Base-by-base conservation (phyloP, 2,888 invertebrate genomes). In the Drosophila phalerata region DNA sequence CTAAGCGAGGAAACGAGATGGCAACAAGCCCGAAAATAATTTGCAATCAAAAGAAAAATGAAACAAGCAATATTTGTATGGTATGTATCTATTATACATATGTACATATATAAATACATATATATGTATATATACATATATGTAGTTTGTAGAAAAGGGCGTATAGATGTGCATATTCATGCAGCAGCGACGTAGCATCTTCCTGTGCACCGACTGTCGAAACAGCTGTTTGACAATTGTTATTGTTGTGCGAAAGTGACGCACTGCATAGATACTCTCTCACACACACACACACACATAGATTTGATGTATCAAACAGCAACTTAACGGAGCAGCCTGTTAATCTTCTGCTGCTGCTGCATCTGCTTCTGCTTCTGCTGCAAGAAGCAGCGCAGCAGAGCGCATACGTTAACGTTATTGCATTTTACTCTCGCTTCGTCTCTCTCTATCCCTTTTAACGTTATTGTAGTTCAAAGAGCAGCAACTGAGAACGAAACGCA, bases 221-320 rank as follows among this genome's bases (percentile, higher is more conserved):
- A 86, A 91, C 81, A 82, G 81, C 81, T 82, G 81, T 82, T 82
- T 64, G 37, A 43, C 67, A 64, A 63, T 37, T 58, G 56, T 34
- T 57, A 37, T 52, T 51, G 43, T 60, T 30, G 48, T 58, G 53
- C 17, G 53, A 25, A 53, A 45, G 53, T 61, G 61, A 61, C 61
- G 61, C 61, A 61, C 34, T 45, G 3, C 10, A 37, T 17, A 25
- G n/a, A 37, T 42, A 49, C 22, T 42, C 30, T 42, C 15, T 22
- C n/a, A 49, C 32, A 34, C 25, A 42, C 0, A 28, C 10, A 40
- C 6, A 34, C 5, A 34, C 15, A 13, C 34, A 32, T 28, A 57
- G 22, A 49, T 32, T 34, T 49, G 10, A 34, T 34, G 19, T 32
- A 49, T 45, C n/a, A 25, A 45, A 51, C 34, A 37, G 19, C 34